Evolutionary conservation across 2,113 vertebrate genomes (phyloP).

Genomic region (Solea senegalensis): DNA sequence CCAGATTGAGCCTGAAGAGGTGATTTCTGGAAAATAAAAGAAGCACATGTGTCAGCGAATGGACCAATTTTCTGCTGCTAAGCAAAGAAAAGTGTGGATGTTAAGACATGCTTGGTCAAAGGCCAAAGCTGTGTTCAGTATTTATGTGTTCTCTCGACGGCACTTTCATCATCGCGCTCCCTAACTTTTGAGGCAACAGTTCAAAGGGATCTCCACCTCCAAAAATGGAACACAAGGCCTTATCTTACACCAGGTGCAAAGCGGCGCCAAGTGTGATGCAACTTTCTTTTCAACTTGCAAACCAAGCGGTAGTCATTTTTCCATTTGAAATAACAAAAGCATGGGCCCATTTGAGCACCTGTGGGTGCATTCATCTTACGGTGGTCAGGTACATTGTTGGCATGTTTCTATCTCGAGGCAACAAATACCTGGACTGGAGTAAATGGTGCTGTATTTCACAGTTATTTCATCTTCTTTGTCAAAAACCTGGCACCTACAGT

Average conservation of each 20-base stretch:
- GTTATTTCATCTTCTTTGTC: background rate
- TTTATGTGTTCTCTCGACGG: slow-evolving; percentile 5
- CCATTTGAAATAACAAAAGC: background rate
- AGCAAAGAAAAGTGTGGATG: slow-evolving; percentile 1
- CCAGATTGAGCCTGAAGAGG: slow-evolving; percentile 91
- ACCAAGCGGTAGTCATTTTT: background rate
- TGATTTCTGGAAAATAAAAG: slow-evolving; percentile 85
- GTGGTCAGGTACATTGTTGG: background rate
- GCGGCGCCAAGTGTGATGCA: background rate
- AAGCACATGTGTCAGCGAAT: slow-evolving; percentile 22
- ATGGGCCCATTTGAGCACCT: background rate
- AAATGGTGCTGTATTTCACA: background rate
- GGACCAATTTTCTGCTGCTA: slow-evolving; percentile 11
- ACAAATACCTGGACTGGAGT: background rate
- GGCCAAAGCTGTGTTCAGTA: background rate
- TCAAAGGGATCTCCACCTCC: slow-evolving; percentile 13
- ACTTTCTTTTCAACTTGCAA: background rate
- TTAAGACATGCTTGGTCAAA: slow-evolving; percentile 1
- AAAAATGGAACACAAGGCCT: background rate
- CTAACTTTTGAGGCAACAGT: background rate
- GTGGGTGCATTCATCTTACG: background rate
- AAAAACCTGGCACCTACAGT: background rate
- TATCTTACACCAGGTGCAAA: background rate
- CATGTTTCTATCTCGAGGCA: background rate
- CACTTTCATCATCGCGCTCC: background rate